Base-by-base conservation (phyloP, 2,113 vertebrate species). In the Cynopterus brachyotis region DNA sequence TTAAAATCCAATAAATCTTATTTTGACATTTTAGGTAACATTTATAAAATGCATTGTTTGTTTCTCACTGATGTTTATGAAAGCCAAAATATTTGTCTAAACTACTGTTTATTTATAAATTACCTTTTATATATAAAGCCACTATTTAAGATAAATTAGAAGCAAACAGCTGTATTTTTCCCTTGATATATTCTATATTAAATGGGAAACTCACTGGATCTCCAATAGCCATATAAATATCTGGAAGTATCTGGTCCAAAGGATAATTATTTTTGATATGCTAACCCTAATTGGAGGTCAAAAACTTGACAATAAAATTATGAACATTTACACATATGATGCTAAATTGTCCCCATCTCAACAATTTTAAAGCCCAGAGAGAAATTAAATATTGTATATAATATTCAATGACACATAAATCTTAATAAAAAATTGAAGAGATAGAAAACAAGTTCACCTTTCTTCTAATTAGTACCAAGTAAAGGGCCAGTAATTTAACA, bases 371-470 rank as follows among this genome's bases (percentile, higher is more conserved):
- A 47, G 6, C 10, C 37, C 11, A 84, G 59, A 64, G 59, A 16
- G 24, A 95, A 95, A 92, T 83, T 93, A 73, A n/a, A 91, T 90
- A 30, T 59, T 28, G 9, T 42, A 72, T 37, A 80, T 92, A 53
- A 81, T 69, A 73, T 76, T 17, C 12, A 73, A 40, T 16, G 64
- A 13, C 59, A 95, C 6, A 83, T 50, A 94, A 73, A 42, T 73
- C 26, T 97, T 72, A 82, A 40, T 22, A 40, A 94, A 78, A 6
- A 70, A 80, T 47, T 59, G 22, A 92, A 85, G 22, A 80, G 0
- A 59, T 0, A 75, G 5, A 89, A 94, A 79, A 69, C 17, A 79
- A 79, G 4, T 83, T 79, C 62, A 89, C 30, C 15, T 87, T 78
- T 67, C 67, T 89, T 84, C 45, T 78, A 2, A 22, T 84, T 88